Evolutionary conservation across 2,797 vertebrate species (phyloP).

Genomic region (Hippopotamyrus pictus): DNA sequence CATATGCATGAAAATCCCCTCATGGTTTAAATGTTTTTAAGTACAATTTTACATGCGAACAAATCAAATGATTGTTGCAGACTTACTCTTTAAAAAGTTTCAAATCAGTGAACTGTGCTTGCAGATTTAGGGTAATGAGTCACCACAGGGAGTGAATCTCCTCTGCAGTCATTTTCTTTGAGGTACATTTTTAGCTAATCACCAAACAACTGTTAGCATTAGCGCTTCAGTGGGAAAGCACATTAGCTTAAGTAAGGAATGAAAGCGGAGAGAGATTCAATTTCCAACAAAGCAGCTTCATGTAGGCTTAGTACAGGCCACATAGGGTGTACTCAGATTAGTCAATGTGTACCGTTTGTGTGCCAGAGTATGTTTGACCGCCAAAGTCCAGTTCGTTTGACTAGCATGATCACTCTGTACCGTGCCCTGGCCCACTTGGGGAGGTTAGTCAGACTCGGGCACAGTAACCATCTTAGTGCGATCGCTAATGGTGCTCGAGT

Average conservation of each 20-base stretch:
- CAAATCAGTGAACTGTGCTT: slow-evolving; percentile 5
- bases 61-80: not conserved
- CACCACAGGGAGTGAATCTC: slow-evolving; percentile 2
- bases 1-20: not conserved
- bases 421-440: not conserved
- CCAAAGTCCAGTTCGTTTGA: not conserved
- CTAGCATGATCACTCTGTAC: not conserved
- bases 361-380: not conserved
- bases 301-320: slow-evolving; percentile 35
- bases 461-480: not conserved
- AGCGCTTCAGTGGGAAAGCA: not conserved
- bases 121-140: slow-evolving; percentile 2
- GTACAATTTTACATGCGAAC: not conserved
- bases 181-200: not conserved
- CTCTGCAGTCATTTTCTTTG: not conserved
- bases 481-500: not conserved
- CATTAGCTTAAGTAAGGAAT: not conserved
- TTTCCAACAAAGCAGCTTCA: not conserved
- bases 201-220: not conserved
- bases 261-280: not conserved
- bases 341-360: not conserved
- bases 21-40: not conserved
- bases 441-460: not conserved
- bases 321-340: slow-evolving; percentile 19
- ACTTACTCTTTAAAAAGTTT: not conserved